phyloP scores from a whole-genome alignment of 2,113 vertebrate genomes.

The Eudorcas thomsonii region DNA sequence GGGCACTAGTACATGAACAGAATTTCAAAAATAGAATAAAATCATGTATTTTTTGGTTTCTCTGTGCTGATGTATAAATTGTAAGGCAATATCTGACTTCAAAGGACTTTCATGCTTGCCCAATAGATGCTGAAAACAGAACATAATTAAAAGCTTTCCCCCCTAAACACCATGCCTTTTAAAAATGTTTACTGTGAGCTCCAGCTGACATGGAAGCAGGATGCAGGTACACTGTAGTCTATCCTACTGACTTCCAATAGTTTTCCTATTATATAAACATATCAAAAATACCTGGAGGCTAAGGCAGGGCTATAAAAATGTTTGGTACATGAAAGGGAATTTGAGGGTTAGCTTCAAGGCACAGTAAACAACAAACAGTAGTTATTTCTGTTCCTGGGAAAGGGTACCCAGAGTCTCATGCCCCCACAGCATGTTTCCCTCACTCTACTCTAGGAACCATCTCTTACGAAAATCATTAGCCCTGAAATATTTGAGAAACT shows the following conservation, averaged over 20 bases:
- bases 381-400: background rate
- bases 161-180: background rate
- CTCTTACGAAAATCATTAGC: background rate
- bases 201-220: background rate
- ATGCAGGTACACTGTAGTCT: background rate
- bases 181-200: slow-evolving; percentile 5
- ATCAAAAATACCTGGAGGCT: slow-evolving; percentile 13
- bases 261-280: slow-evolving; percentile 33
- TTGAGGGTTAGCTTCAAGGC: background rate
- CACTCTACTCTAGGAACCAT: background rate
- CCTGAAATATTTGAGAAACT: background rate
- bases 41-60: background rate
- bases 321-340: slow-evolving; percentile 7
- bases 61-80: background rate
- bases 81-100: background rate
- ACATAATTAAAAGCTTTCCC: slow-evolving; percentile 16
- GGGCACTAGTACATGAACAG: slow-evolving; percentile 9
- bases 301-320: background rate
- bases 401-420: background rate
- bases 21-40: slow-evolving; percentile 30
- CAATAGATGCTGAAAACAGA: background rate
- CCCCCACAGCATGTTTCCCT: background rate
- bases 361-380: background rate
- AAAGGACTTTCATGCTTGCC: background rate
- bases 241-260: background rate